Conservation (phyloP, 2,797 vertebrate genomes). For the Saguinus oedipus region DNA sequence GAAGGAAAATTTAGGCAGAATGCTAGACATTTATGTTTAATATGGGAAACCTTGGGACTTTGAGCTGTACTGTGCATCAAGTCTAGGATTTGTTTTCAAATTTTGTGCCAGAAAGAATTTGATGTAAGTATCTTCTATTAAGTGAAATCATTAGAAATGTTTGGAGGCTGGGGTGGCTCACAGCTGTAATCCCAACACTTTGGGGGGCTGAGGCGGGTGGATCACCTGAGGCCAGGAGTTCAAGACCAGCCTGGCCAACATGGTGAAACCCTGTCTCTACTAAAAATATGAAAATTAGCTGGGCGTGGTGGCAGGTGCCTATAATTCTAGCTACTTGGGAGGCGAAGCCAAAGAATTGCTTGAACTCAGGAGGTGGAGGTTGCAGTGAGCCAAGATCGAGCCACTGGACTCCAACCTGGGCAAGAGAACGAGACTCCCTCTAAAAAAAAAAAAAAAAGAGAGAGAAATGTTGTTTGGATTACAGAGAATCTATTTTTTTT, state of each 20-base stretch:
- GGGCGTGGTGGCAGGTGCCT: not conserved
- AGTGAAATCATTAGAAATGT: constrained; percentile 3
- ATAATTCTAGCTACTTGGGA: not conserved
- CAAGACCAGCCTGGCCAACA: not conserved
- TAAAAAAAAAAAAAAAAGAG: not conserved
- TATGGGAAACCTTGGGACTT: not conserved
- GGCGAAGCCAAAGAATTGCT: not conserved
- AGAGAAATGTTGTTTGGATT: no score
- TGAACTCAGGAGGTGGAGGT: not conserved
- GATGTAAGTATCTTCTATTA: not conserved
- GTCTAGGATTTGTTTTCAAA: constrained; percentile 16
- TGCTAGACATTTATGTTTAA: not conserved
- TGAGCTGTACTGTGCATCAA: not conserved
- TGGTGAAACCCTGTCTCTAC: not conserved
- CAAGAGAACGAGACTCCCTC: not conserved
- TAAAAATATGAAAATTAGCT: not conserved
- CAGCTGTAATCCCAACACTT: no score
- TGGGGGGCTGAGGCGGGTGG: no score
- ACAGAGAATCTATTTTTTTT: no score
- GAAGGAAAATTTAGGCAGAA: constrained; percentile 12
- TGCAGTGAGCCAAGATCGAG: not conserved
- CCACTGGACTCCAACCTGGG: not conserved
- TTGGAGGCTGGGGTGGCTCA: no score
- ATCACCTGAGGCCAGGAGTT: not conserved
- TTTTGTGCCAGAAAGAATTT: constrained; percentile 43